Base-by-base conservation (phyloP, 2,888 invertebrate species). In the Pomacea canaliculata region DNA sequence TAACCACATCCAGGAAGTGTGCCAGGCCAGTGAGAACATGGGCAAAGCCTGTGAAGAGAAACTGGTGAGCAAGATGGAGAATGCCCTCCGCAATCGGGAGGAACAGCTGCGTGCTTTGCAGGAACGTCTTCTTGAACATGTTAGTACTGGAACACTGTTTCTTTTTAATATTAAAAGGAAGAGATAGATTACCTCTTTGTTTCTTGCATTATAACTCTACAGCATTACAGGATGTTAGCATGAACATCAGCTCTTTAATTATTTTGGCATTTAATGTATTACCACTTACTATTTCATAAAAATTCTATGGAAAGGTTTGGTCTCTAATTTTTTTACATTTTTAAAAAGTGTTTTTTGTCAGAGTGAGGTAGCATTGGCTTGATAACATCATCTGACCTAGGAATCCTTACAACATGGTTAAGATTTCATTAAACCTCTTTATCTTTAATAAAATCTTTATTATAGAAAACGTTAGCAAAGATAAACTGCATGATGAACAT, bases 81-180 rank as follows among this genome's bases (percentile, higher is more conserved):
- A 94, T 83, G 97, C 96, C 82, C 94, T 96, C 78, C 94, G 94
- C 88, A 96, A 97, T 91, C 94, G 97, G 82, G 96, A 97, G 91
- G 96, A 96, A 90, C 96, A 96, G 91, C 94, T 97, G 85, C 95
- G 95, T 92, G 96, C 95, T 92, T 96, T 97, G 94, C 92, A 96
- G 85, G 96, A 96, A 85, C 95, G 96, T 85, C 94, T 97, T 80
- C 95, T 95, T 91, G 96, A 97, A 91, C 97, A 97, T 92, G 97
- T 97, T 90, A 94, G 95, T 73, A 46, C n/a, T 48, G 16, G 12
- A 56, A 13, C 16, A n/a, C 19, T 19, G 48, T 68, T 68, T 68
- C 37, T 16, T 19, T 1, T 19, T 37, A 19, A 56, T 56, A 56
- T 7, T 56, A 37, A 56, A 7, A 51, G 46, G 4, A 16, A 19